Conservation (phyloP, 2,113 vertebrate genomes). For the Gasterosteus nipponicus region DNA sequence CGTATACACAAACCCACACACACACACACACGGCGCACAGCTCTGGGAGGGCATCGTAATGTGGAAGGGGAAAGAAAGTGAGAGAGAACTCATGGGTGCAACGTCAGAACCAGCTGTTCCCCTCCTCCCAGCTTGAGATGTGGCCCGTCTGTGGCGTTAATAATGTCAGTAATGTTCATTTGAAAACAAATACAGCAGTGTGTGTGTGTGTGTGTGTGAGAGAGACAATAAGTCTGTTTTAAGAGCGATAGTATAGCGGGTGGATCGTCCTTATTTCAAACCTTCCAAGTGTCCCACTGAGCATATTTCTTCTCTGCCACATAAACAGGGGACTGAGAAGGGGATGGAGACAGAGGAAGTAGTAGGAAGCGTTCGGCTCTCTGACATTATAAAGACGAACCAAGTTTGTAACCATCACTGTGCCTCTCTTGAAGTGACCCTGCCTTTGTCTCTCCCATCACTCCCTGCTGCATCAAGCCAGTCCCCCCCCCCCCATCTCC, state of each 20-base stretch:
- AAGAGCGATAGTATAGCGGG: slow-evolving; percentile 32
- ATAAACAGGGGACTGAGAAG: slow-evolving; percentile 65
- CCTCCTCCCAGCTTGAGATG: not conserved
- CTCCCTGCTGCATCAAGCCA: not conserved
- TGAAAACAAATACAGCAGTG: slow-evolving; percentile 7
- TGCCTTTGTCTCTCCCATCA: not conserved
- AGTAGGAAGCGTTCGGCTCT: slow-evolving; percentile 23
- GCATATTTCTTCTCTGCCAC: slow-evolving; percentile 74
- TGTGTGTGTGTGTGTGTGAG: not conserved
- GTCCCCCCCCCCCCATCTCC: not conserved
- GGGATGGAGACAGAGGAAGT: slow-evolving; percentile 10
- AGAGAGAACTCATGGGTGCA: not conserved
- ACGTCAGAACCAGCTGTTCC: slow-evolving; percentile 27
- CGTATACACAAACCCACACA: not conserved
- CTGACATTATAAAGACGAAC: slow-evolving; percentile 36
- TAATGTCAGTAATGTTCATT: slow-evolving; percentile 36
- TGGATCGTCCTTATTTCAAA: slow-evolving; percentile 71
- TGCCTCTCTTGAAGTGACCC: not conserved
- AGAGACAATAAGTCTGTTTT: slow-evolving; percentile 36
- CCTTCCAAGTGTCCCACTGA: slow-evolving; percentile 72
- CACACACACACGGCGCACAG: not conserved
- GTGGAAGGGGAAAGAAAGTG: not conserved
- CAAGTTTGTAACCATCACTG: slow-evolving; percentile 1
- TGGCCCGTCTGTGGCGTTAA: slow-evolving; percentile 16
- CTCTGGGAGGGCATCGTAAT: not conserved